These are phyloP conservation scores for Tenthredo mesomela DNA, from an alignment of 2,888 invertebrate genomes.

Conservation along the genomic window DNA sequence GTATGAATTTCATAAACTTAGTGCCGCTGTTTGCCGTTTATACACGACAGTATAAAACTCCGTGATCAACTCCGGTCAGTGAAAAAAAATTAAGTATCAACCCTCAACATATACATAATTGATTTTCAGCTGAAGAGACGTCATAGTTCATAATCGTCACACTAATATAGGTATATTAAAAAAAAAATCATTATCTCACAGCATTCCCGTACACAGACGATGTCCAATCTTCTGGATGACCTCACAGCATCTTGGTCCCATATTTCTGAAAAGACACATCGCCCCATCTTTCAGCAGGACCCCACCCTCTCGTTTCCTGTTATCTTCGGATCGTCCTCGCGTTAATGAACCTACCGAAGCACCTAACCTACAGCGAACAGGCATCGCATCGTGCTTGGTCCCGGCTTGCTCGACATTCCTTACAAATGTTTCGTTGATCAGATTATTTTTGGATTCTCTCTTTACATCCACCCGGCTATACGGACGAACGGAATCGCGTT, in stretches of 20 bases:
- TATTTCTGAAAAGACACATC: slow-evolving; percentile 57
- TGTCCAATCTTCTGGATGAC: not conserved
- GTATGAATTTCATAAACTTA: slow-evolving; percentile 22
- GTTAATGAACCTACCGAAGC: slow-evolving; percentile 68
- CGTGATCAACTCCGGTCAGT: not conserved
- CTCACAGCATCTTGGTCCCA: slow-evolving; percentile 49
- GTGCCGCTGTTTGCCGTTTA: slow-evolving; percentile 10
- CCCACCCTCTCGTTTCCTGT: slow-evolving; percentile 60
- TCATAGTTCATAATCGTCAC: not conserved
- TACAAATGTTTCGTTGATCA: slow-evolving; percentile 71
- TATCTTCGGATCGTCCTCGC: slow-evolving; percentile 70
- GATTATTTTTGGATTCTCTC: slow-evolving; percentile 61
- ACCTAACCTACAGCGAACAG: slow-evolving; percentile 54
- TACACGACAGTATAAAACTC: slow-evolving; percentile 13
- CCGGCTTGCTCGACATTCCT: slow-evolving; percentile 72
- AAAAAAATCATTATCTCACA: not conserved
- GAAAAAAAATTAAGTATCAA: not conserved
- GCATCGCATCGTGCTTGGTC: slow-evolving; percentile 54
- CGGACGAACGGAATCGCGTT: slow-evolving; percentile 35
- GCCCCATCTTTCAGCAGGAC: slow-evolving; percentile 37
- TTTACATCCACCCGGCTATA: slow-evolving; percentile 1
- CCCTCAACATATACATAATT: not conserved
- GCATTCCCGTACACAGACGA: not conserved
- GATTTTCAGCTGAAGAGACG: not conserved
- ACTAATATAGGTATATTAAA: no score